Evolutionary conservation across 2,113 vertebrate genomes (phyloP).

Genomic region (Peromyscus leucopus): DNA sequence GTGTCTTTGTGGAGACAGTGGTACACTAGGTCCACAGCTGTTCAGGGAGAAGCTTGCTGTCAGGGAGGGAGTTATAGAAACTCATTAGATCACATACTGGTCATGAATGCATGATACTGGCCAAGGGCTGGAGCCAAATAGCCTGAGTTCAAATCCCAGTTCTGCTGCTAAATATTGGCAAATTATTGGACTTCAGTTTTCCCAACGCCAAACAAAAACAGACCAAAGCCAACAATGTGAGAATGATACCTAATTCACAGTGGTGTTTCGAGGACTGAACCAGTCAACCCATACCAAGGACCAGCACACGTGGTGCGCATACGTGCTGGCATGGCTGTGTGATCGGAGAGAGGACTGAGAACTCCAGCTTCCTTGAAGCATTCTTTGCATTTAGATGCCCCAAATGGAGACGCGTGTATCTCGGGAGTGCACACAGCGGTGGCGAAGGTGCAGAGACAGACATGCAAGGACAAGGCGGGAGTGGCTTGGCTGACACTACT

Average conservation of each 20-base stretch:
- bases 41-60: neutral
- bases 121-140: neutral
- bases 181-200: conserved; percentile 30
- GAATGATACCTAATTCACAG: neutral
- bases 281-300: neutral
- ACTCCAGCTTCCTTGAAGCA: neutral
- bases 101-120: neutral
- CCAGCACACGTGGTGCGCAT: neutral
- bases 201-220: neutral
- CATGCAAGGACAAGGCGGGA: neutral
- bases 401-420: neutral
- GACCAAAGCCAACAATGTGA: neutral
- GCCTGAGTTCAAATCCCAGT: conserved; percentile 9
- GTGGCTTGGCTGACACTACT: neutral
- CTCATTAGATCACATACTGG: neutral
- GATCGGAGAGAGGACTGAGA: neutral
- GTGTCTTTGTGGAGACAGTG: neutral
- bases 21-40: neutral
- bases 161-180: neutral
- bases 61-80: neutral
- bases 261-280: neutral
- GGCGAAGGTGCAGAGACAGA: neutral
- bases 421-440: neutral
- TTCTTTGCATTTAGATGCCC: neutral
- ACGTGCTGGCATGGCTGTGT: neutral